phyloP scores from a whole-genome alignment of 1,140 invertebrate species.

The Pogonus chalceus region DNA sequence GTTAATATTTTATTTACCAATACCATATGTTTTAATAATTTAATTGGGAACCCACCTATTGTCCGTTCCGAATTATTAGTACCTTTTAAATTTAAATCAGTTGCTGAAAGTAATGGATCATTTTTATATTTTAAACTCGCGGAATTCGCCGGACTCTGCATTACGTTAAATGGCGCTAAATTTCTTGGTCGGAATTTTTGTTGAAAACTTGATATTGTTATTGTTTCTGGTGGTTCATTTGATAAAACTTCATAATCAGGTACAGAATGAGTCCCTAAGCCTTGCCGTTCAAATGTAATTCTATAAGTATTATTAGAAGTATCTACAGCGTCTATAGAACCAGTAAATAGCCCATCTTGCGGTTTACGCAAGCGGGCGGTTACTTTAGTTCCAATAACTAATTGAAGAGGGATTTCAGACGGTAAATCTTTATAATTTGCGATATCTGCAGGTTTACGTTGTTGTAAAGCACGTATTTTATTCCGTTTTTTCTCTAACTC shows the following conservation, averaged over 20 bases:
- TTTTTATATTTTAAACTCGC: constrained; percentile 41
- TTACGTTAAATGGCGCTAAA: neutral
- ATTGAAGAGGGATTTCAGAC: constrained; percentile 87
- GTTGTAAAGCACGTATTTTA: constrained; percentile 89
- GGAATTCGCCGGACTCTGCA: constrained; percentile 32
- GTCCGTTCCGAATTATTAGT: constrained; percentile 38
- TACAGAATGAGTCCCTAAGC: constrained; percentile 90
- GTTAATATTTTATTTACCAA: constrained; percentile 76
- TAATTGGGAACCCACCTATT: constrained; percentile 74
- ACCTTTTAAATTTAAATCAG: constrained; percentile 31
- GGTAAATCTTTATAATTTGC: constrained; percentile 82
- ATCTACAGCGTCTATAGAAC: constrained; percentile 94
- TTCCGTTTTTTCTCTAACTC: constrained; percentile 83
- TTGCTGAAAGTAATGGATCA: constrained; percentile 43
- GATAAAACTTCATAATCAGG: constrained; percentile 95
- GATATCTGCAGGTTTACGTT: constrained; percentile 78
- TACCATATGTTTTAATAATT: constrained; percentile 78
- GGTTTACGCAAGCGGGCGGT: constrained; percentile 81
- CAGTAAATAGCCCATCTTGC: constrained; percentile 94
- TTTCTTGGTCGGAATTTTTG: constrained; percentile 66
- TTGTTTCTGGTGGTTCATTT: constrained; percentile 83
- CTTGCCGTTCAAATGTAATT: constrained; percentile 89
- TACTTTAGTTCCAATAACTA: constrained; percentile 95
- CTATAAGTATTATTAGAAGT: constrained; percentile 95
- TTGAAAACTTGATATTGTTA: constrained; percentile 76